Evolutionary conservation across 1,140 invertebrate species (phyloP).

Genomic region (Brachionus rotundiformis): DNA sequence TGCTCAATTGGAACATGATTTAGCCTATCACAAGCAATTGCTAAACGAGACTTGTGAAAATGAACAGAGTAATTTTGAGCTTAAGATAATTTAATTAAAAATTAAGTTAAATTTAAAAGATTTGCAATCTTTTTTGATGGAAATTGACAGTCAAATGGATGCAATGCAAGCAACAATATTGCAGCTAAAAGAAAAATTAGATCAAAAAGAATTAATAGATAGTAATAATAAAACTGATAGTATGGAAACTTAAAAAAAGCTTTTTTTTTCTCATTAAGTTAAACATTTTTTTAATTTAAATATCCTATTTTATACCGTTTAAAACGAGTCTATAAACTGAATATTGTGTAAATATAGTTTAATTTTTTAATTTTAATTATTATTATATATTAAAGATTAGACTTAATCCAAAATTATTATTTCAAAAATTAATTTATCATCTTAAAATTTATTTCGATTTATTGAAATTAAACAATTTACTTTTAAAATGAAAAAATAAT

Average conservation of each 20-base stretch:
- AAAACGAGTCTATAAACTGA: not conserved
- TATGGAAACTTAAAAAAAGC: conserved; percentile 41
- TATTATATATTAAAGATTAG: too few relatives aligned
- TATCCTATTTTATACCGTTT: not conserved
- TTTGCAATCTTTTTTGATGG: conserved; percentile 28
- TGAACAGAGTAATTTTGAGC: conserved; percentile 29
- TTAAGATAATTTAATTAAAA: not conserved
- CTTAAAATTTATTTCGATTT: not conserved
- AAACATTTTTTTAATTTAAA: not conserved
- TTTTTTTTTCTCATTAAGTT: not conserved
- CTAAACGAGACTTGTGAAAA: conserved; percentile 49
- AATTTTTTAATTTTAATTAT: not conserved
- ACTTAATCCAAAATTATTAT: too few relatives aligned
- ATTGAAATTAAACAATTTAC: not conserved
- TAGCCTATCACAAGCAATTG: conserved; percentile 84
- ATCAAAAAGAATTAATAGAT: conserved; percentile 38
- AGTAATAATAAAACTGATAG: conserved; percentile 31
- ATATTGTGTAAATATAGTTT: not conserved
- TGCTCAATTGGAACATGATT: conserved; percentile 90
- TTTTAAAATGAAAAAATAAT: not conserved
- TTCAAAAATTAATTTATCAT: not conserved
- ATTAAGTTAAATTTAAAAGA: not conserved
- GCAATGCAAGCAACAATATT: conserved; percentile 46
- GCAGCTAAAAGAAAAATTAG: conserved; percentile 31
- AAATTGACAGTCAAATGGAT: conserved; percentile 49